Percentiles rank a stretch among this genome's conserved stretches.
phyloP scores from a whole-genome alignment of 2,888 invertebrate species.

The Elysia crispata region DNA sequence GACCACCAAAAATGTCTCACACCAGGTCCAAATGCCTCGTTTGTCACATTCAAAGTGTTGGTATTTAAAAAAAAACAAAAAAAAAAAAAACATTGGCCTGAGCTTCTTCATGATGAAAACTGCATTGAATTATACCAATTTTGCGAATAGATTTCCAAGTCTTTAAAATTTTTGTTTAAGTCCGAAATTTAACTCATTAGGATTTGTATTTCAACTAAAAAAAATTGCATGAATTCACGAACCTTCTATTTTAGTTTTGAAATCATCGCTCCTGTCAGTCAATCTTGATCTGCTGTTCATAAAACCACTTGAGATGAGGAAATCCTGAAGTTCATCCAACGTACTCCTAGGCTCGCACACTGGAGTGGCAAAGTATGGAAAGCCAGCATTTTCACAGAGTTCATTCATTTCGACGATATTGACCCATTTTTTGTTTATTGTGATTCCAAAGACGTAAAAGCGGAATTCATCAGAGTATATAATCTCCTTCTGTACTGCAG shows the following conservation, averaged over 20 bases:
- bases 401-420: conserved; percentile 35
- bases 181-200: no score
- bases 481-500: conserved; percentile 44
- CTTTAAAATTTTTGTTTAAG: no score
- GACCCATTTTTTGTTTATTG: conserved; percentile 40
- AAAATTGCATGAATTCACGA: not conserved
- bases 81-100: no score
- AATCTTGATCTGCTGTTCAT: conserved; percentile 37
- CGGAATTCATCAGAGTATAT: conserved; percentile 44
- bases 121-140: no score
- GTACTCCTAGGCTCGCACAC: conserved; percentile 36
- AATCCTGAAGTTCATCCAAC: conserved; percentile 23
- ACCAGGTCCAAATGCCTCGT: no score
- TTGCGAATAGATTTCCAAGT: no score
- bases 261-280: conserved; percentile 33
- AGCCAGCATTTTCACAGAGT: conserved; percentile 29
- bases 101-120: no score
- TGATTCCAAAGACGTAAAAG: conserved; percentile 43
- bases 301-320: conserved; percentile 23
- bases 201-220: no score
- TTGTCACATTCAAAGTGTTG: no score
- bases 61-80: no score
- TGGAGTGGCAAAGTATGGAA: conserved; percentile 43
- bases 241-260: conserved; percentile 42
- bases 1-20: no score